Evolutionary conservation across 2,888 invertebrate genomes (phyloP), one percentile per base, ranked within the genome.

Genomic region (Cenopis cana): DNA sequence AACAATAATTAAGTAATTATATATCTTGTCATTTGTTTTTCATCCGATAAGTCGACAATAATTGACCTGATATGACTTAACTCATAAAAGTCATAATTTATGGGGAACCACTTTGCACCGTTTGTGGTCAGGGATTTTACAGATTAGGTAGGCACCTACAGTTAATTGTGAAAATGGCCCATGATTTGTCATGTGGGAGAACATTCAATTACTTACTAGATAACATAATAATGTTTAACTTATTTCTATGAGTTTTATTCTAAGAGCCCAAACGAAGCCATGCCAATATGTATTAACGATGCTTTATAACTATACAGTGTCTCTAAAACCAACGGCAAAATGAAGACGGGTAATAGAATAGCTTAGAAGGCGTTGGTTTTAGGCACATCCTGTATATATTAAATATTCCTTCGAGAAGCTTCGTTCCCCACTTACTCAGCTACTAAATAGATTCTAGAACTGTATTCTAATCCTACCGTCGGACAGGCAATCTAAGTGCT

Each of bases 81-180:
- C 18, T 0, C 17, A 24, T 24, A 24, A 24, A n/a, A 50, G 17
- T 12, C 12, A 33, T 55, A 55, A n/a, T 18, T 36, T 12, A 12
- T 4, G 49, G 18, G 50, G 50, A 50, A 50, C 18, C 12, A 50
- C 29, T 61, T 18, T 17, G 46, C 3, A 57, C 8, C 12, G 18
- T 8, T 62, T 62, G 62, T 52, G 62, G 62, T n/a, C 20, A 52
- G 36, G 62, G 59, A 20, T 29, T 52, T 52, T 36, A 52, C 20
- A 12, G 12, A 41, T 36, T 52, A 50, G n/a, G n/a, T n/a, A n/a
- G n/a, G n/a, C n/a, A n/a, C n/a, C n/a, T n/a, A n/a, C 1, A 24
- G 24, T 24, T 33, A 33, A 33, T 33, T 33, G 33, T 33, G 41
- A 46, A 41, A n/a, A 46, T 6, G 5, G n/a, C 5, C 14, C 41